phyloP scores from a whole-genome alignment of 2,888 invertebrate species.

The Schizaphis graminum region DNA sequence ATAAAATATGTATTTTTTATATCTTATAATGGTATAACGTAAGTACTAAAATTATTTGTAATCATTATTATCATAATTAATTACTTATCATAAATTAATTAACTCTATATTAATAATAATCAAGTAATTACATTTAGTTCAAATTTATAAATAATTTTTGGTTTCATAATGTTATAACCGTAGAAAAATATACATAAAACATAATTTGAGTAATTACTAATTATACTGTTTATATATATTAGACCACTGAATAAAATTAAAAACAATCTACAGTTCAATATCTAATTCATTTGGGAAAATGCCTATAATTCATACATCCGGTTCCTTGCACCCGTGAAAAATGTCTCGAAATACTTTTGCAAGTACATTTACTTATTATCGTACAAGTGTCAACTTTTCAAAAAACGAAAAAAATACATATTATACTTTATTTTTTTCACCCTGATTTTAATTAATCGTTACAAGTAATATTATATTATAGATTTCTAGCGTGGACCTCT shows the following conservation, averaged over 20 bases:
- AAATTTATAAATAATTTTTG: background rate
- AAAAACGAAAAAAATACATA: background rate
- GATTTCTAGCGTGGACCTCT: background rate
- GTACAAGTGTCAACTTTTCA: background rate
- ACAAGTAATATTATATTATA: background rate
- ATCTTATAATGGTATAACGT: background rate
- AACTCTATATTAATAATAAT: background rate
- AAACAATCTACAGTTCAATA: background rate
- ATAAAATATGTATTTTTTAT: background rate
- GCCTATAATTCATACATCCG: background rate
- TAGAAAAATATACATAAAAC: background rate
- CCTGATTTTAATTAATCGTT: too few species aligned
- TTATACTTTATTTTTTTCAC: background rate
- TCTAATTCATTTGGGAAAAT: background rate
- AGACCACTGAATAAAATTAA: background rate
- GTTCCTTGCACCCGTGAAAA: background rate
- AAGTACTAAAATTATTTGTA: background rate
- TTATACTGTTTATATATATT: background rate
- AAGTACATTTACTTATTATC: background rate
- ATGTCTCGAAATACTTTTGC: background rate
- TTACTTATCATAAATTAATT: background rate
- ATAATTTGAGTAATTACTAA: background rate
- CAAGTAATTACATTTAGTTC: background rate
- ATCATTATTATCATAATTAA: background rate
- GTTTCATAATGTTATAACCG: background rate